Evolutionary conservation across 2,888 invertebrate genomes (phyloP).

Genomic region (Tuta absoluta): DNA sequence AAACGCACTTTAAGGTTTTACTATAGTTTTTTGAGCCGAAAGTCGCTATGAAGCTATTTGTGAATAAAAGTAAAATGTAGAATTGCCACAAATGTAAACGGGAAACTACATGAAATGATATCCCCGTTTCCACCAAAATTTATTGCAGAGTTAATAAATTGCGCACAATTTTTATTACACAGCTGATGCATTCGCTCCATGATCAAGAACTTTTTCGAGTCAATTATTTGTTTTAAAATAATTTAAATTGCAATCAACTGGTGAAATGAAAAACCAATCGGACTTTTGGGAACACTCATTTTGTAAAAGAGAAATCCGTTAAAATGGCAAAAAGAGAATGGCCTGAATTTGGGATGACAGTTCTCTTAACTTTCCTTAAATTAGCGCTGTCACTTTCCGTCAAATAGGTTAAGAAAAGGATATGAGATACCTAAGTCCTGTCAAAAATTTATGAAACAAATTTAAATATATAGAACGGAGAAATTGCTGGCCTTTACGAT

Average conservation of each 20-base stretch:
- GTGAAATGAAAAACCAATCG: not conserved
- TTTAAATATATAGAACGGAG: too few species aligned
- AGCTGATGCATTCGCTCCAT: not conserved
- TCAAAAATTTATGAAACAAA: too few species aligned
- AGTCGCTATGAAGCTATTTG: too few species aligned
- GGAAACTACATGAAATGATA: not conserved
- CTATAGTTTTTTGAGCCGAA: too few species aligned
- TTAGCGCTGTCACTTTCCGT: too few species aligned
- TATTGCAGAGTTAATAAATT: conserved; percentile 11
- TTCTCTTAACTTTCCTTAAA: too few species aligned
- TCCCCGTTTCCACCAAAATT: not conserved
- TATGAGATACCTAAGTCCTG: too few species aligned
- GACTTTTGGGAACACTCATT: not conserved
- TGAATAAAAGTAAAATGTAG: not conserved
- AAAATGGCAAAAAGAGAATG: too few species aligned
- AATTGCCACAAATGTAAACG: not conserved
- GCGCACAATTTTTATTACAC: conserved; percentile 1
- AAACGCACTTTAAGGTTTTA: too few species aligned
- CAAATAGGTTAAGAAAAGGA: too few species aligned
- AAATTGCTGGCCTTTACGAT: too few species aligned
- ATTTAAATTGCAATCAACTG: conserved; percentile 2
- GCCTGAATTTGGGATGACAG: too few species aligned
- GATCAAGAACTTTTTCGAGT: not conserved
- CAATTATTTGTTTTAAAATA: not conserved
- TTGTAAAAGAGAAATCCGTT: not conserved